Percentiles rank a stretch among this genome's conserved stretches.
These are phyloP conservation scores for Maniola jurtina DNA, from an alignment of 1,140 invertebrate genomes.

Conservation along the genomic window DNA sequence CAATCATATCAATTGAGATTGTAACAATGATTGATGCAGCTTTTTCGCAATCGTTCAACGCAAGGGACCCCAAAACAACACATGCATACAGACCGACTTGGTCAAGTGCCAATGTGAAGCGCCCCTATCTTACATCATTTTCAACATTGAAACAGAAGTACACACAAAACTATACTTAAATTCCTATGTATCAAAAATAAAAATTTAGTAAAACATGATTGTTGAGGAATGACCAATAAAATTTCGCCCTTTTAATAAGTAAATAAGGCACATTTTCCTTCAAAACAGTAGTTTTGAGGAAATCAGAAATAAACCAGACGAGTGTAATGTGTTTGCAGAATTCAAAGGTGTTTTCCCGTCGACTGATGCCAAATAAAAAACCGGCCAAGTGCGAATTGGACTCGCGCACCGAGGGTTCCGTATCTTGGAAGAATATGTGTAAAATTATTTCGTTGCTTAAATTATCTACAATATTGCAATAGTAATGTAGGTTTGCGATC, in stretches of 20 bases:
- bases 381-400: not conserved
- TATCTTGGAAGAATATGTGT: too few species aligned
- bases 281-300: conserved; percentile 18
- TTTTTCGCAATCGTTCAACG: conserved; percentile 8
- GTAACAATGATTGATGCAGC: not conserved
- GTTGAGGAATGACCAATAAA: not conserved
- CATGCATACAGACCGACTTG: conserved; percentile 43
- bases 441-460: too few species aligned
- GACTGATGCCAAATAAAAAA: conserved; percentile 4
- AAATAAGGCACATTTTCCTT: not conserved
- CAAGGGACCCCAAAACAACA: conserved; percentile 17
- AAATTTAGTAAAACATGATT: conserved; percentile 9
- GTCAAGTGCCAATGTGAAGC: conserved; percentile 48
- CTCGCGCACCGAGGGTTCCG: not conserved
- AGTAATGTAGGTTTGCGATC: too few species aligned
- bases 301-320: conserved; percentile 40
- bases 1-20: too few species aligned
- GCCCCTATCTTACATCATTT: conserved; percentile 37
- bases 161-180: conserved; percentile 35
- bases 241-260: not conserved
- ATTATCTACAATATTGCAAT: too few species aligned
- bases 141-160: conserved; percentile 1
- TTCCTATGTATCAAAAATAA: conserved; percentile 14
- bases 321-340: conserved; percentile 23
- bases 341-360: conserved; percentile 18